A percentile compares a stretch with the other conserved stretches of the same genome.
These are phyloP conservation scores for Ailuropoda melanoleuca DNA, from an alignment of 2,113 vertebrate genomes.

Conservation along the genomic window DNA sequence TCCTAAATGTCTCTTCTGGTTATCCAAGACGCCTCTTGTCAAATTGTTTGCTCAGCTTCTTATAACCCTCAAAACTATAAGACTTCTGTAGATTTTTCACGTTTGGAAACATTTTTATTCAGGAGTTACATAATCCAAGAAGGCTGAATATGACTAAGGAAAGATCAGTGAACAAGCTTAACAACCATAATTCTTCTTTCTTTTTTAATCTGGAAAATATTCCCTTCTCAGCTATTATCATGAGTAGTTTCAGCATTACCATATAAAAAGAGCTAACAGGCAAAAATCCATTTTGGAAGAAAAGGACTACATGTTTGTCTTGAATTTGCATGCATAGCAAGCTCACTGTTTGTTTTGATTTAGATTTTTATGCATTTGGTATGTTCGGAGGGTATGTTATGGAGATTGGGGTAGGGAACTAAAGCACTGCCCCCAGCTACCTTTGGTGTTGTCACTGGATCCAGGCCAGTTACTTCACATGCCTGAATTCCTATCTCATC, in stretches of 20 bases:
- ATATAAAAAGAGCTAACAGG: not conserved
- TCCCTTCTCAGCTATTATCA: not conserved
- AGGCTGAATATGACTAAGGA: not conserved
- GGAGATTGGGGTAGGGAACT: not conserved
- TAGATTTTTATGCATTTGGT: not conserved
- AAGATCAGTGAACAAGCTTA: not conserved
- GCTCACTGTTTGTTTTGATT: not conserved
- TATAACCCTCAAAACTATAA: not conserved
- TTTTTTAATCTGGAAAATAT: not conserved
- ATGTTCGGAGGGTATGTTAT: not conserved
- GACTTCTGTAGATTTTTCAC: not conserved
- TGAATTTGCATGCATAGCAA: not conserved
- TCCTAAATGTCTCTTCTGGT: slow-evolving; percentile 11
- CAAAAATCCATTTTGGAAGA: not conserved
- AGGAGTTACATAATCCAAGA: not conserved
- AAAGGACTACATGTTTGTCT: not conserved
- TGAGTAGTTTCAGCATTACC: not conserved
- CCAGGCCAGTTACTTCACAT: not conserved
- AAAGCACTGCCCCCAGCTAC: not conserved
- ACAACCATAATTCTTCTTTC: not conserved
- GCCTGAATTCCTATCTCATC: not conserved
- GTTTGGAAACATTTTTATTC: not conserved
- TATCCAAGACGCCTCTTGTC: not conserved
- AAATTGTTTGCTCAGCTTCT: not conserved
- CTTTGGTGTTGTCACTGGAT: not conserved